These are phyloP conservation scores for Montipora cactus DNA, from an alignment of 64 coral and sea anemone species.

Conservation along the genomic window DNA sequence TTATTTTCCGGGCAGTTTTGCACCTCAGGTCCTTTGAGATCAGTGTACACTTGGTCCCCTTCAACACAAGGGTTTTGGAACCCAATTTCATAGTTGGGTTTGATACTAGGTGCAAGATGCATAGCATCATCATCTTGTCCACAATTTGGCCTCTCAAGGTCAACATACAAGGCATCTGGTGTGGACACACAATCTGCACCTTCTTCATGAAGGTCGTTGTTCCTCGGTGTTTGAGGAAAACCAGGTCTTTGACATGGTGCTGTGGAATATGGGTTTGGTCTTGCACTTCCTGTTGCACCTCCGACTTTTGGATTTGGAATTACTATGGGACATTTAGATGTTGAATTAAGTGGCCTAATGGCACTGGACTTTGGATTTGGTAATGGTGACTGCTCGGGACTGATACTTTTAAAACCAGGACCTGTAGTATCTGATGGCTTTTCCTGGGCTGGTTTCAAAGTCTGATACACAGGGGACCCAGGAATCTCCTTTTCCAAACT, in stretches of 20 bases:
- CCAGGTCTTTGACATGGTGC: background rate
- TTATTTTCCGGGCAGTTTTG: background rate
- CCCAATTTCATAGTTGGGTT: background rate
- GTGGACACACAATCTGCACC: constrained; percentile 4
- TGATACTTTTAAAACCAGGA: background rate
- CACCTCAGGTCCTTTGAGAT: background rate
- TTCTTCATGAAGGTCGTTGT: constrained; percentile 6
- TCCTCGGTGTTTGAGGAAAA: background rate
- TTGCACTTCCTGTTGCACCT: background rate
- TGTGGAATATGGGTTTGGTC: background rate
- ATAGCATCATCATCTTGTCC: background rate
- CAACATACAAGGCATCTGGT: constrained; percentile 10
- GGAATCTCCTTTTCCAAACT: constrained; percentile 12
- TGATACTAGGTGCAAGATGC: background rate
- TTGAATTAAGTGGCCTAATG: background rate
- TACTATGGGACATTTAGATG: background rate
- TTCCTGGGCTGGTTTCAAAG: background rate
- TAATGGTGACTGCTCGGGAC: background rate
- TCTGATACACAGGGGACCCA: background rate
- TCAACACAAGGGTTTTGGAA: background rate
- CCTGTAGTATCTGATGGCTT: background rate
- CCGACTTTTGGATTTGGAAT: background rate
- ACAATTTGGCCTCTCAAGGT: background rate
- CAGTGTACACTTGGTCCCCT: background rate
- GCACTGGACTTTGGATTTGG: background rate